Evolutionary conservation across 2,888 invertebrate genomes (phyloP).

Genomic region (Lepidocyrtinus sp.): DNA sequence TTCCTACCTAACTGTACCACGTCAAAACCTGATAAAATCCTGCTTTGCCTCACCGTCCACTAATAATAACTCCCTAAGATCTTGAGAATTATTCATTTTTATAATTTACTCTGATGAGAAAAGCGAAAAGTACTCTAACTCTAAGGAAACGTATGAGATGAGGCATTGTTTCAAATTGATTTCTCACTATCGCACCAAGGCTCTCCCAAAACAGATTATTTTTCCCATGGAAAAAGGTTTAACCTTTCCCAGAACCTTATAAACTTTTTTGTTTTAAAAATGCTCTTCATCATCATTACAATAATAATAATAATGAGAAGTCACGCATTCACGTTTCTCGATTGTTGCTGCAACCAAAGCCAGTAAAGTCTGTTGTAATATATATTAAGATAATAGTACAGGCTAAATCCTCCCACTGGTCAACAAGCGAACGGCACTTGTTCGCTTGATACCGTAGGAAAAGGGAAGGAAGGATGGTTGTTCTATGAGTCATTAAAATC

Average conservation of each 20-base stretch:
- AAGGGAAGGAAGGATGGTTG: too few relatives aligned
- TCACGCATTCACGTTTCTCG: too few relatives aligned
- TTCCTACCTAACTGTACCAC: not conserved
- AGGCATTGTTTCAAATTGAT: conserved; percentile 44
- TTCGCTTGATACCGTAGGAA: not conserved
- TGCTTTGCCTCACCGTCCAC: too few relatives aligned
- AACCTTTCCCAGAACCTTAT: conserved; percentile 56
- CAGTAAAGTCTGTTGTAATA: not conserved
- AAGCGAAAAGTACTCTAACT: conserved; percentile 13
- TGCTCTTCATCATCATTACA: conserved; percentile 32
- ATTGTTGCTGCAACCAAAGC: too few relatives aligned
- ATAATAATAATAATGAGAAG: conserved; percentile 39
- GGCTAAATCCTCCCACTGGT: not conserved
- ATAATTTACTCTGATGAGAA: conserved; percentile 32
- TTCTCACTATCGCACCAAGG: conserved; percentile 22
- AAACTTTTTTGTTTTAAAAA: conserved; percentile 17
- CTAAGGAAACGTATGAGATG: not conserved
- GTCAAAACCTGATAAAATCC: too few relatives aligned
- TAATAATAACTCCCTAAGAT: too few relatives aligned
- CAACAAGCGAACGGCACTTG: not conserved
- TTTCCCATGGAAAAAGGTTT: conserved; percentile 56
- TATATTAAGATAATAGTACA: not conserved
- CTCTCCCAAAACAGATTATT: conserved; percentile 24
- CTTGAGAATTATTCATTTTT: not conserved
- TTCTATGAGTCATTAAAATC: not conserved